Conservation (phyloP, 2,113 vertebrate genomes). For the Morone chrysops region DNA sequence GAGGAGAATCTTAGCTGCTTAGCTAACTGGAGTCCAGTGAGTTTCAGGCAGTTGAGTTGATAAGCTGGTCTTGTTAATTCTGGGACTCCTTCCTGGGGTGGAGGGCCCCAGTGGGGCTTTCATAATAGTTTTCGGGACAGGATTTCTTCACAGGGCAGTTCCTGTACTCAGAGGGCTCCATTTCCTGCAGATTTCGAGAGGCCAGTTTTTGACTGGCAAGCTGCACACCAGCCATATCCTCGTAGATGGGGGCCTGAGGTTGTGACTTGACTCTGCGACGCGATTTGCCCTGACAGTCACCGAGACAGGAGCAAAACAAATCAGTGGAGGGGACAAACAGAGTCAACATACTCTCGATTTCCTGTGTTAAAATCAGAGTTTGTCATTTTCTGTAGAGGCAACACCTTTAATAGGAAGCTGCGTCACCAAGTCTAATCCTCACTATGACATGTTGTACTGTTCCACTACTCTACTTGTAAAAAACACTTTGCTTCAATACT, state of each 20-base stretch:
- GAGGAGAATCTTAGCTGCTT: background rate
- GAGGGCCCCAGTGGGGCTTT: constrained; percentile 42
- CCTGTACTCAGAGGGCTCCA: constrained; percentile 40
- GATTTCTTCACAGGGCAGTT: constrained; percentile 49
- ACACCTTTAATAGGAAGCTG: background rate
- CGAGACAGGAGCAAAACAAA: constrained; percentile 46
- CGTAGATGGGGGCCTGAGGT: constrained; percentile 75
- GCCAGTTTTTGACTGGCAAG: constrained; percentile 25
- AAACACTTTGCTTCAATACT: background rate
- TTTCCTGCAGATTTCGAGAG: constrained; percentile 49
- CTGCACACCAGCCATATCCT: constrained; percentile 79
- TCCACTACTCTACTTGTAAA: too few relatives aligned
- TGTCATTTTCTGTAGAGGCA: background rate
- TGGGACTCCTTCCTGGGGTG: background rate
- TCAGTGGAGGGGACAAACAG: constrained; percentile 48
- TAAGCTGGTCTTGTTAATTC: background rate
- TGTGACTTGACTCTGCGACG: constrained; percentile 20
- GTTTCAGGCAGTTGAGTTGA: background rate
- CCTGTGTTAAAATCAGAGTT: constrained; percentile 63
- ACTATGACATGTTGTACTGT: background rate
- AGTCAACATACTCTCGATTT: constrained; percentile 31
- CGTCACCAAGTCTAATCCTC: too few relatives aligned
- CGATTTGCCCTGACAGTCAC: constrained; percentile 63
- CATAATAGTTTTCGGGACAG: constrained; percentile 73
- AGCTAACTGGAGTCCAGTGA: background rate